Base-by-base conservation (phyloP, 1,140 invertebrate species). In the Trichoplusia ni region DNA sequence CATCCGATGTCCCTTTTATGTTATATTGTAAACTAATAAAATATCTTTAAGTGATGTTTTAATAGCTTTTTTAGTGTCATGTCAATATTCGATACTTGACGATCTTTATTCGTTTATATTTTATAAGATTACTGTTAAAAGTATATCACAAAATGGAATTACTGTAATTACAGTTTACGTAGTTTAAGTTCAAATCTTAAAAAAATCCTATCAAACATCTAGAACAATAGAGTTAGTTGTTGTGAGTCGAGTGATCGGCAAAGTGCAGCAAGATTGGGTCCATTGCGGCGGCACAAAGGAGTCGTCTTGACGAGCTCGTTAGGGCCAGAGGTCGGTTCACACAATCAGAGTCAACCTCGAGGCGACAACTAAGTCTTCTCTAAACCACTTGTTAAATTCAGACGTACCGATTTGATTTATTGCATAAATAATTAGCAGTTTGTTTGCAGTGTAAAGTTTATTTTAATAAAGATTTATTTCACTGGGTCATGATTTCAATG, bases 291-390 rank as follows among this genome's bases (percentile, higher is more conserved):
- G 23, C 62, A 44, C 62, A 72, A 66, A 73, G 67, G 59, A 70
- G 60, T 61, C 59, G 59, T 18, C 46, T 42, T 53, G 74, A 72
- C 65, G 59, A 71, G 71, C 77, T 82, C 76, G 76, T 82, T 82
- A 82, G 71, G 18, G 60, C 66, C 62, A 61, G 60, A 68, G 66
- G 67, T 53, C 64, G 69, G 64, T 72, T 78, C 64, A 74, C 68
- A 75, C 76, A 79, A 82, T 79, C 75, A 79, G 49, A 19, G 18
- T n/a, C 31, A 66, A 70, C 70, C 67, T 69, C 64, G 47, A 62
- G 66, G 62, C 63, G 54, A 68, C 69, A 61, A 64, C 67, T 65
- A 56, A 67, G 60, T 67, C 58, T 67, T 77, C 73, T 72, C 46
- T 53, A 64, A 31, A 44, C 54, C 11, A 68, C 53, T 46, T 54